A percentile compares a stretch with the other conserved stretches of the same genome.
phyloP scores from a whole-genome alignment of 2,888 invertebrate species.

The Agrilus biguttatus region DNA sequence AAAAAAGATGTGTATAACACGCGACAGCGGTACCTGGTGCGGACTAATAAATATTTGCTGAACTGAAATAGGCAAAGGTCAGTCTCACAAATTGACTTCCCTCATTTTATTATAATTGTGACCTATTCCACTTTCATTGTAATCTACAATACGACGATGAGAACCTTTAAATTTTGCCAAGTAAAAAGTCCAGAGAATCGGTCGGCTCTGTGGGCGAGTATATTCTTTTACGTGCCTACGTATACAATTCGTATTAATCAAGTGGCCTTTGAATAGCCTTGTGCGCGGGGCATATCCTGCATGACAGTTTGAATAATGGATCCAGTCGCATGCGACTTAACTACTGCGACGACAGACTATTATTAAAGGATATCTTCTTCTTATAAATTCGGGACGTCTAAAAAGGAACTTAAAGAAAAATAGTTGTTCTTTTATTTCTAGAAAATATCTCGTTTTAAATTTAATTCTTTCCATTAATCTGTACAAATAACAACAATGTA shows the following conservation, averaged over 20 bases:
- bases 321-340: conserved; percentile 25
- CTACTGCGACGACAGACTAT: conserved; percentile 23
- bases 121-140: conserved; percentile 7
- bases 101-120: conserved; percentile 11
- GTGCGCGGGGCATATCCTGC: conserved; percentile 9
- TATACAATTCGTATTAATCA: conserved; percentile 12
- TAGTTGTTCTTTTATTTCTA: too few species aligned
- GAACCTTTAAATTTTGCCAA: conserved; percentile 5
- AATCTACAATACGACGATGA: conserved; percentile 1
- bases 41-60: neutral
- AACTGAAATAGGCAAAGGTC: conserved; percentile 4
- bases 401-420: too few species aligned
- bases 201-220: too few species aligned
- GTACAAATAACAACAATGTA: too few species aligned
- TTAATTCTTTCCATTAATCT: too few species aligned
- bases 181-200: too few species aligned
- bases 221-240: conserved; percentile 9
- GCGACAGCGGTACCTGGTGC: conserved; percentile 1
- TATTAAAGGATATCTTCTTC: too few species aligned
- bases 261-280: conserved; percentile 15
- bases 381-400: too few species aligned
- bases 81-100: conserved; percentile 3
- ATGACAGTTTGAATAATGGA: conserved; percentile 11
- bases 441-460: too few species aligned
- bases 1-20: conserved; percentile 1